Evolutionary conservation across 2,797 vertebrate species (phyloP).

Genomic region (Mus minutoides): DNA sequence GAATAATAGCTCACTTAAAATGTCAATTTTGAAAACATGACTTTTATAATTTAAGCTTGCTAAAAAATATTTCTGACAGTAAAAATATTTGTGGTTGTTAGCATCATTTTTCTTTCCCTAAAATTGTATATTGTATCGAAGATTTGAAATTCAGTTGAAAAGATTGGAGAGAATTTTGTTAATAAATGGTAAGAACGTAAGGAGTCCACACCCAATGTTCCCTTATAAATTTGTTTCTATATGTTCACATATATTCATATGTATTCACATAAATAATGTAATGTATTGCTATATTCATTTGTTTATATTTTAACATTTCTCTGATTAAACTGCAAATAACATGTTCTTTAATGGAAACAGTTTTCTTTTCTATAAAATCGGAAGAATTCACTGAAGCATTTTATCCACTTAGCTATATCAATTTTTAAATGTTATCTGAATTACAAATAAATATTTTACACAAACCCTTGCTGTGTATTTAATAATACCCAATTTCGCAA

Average conservation of each 20-base stretch:
- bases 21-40: not conserved
- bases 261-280: not conserved
- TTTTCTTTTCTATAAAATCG: not conserved
- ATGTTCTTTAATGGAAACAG: not conserved
- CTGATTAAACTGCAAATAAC: not conserved
- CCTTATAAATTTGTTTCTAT: not conserved
- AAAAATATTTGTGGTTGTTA: not conserved
- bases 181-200: not conserved
- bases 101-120: not conserved
- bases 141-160: not conserved
- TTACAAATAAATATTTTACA: not conserved
- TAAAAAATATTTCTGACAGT: not conserved
- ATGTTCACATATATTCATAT: not conserved
- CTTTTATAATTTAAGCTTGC: not conserved
- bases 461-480: not conserved
- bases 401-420: not conserved
- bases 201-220: not conserved
- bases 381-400: not conserved
- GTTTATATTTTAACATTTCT: not conserved
- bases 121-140: not conserved
- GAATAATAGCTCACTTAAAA: conserved; percentile 20
- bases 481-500: not conserved
- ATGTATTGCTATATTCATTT: not conserved
- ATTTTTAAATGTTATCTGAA: not conserved
- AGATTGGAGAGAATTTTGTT: not conserved